Evolutionary conservation across 2,888 invertebrate species (phyloP).

Genomic region (Melanophora roralis): DNA sequence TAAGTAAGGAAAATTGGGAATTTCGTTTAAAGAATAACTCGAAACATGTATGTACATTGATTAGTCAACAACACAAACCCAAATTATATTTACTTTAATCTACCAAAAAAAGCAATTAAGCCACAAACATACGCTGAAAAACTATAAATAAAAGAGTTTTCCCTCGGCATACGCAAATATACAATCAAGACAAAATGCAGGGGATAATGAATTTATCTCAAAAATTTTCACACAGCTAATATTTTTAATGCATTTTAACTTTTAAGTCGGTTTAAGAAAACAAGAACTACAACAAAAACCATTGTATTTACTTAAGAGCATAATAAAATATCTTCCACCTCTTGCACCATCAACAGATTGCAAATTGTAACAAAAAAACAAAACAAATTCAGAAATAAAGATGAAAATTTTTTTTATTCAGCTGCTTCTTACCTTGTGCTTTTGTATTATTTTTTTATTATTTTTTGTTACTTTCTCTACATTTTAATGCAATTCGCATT

Average conservation of each 20-base stretch:
- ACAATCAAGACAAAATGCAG: background rate
- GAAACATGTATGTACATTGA: too few relatives aligned
- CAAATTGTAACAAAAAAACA: background rate
- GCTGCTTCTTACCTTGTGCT: constrained; percentile 70
- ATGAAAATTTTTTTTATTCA: constrained; percentile 37
- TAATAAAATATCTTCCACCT: too few relatives aligned
- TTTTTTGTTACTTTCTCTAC: constrained; percentile 15
- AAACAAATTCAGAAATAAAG: constrained; percentile 35
- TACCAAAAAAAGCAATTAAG: background rate
- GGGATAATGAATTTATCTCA: background rate
- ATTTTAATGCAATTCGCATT: constrained; percentile 7
- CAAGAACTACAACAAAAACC: background rate
- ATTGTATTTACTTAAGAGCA: too few relatives aligned
- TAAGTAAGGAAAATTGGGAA: too few relatives aligned
- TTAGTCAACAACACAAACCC: too few relatives aligned
- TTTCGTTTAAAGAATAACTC: too few relatives aligned
- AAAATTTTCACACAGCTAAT: background rate
- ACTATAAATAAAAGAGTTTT: background rate
- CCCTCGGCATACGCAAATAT: constrained; percentile 21
- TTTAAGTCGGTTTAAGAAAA: background rate
- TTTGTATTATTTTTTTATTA: constrained; percentile 69
- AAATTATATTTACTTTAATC: too few relatives aligned
- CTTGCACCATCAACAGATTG: constrained; percentile 8
- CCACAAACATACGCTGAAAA: background rate
- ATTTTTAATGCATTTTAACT: constrained; percentile 13